Base-by-base conservation (phyloP, 2,113 vertebrate genomes). In the Procavia capensis region DNA sequence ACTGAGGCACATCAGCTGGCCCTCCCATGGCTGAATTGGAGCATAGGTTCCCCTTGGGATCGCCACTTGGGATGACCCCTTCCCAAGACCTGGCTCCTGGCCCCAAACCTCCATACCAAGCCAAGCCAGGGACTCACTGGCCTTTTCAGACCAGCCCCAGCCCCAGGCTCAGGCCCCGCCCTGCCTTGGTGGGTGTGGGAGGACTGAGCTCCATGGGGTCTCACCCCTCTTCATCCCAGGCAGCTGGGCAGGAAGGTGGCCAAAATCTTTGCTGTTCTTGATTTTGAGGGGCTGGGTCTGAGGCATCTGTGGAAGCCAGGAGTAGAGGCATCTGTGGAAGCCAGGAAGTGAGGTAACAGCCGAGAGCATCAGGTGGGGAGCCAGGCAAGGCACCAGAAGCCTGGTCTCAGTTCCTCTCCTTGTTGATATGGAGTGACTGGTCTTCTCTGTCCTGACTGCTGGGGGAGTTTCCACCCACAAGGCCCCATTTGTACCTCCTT, bases 231-330 rank as follows among this genome's bases (percentile, higher is more conserved):
- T 34, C 9, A 78, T 90, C 34, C 41, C 20, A 72, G 61, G 27
- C 63, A 72, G 74, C n/a, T 94, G 72, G 81, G 81, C 39, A 90
- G 79, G 61, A 85, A 72, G 41, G 50, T 63, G 41, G 74, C 85
- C 17, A 70, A 61, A 80, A 27, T 72, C 63, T 41, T 14, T 2
- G 63, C 39, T 4, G 14, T 94, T 36, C 47, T 78, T 70, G 70
- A 90, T 47, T 59, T 90, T 0, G 74, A 90, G 14, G 93, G 88
- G 29, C 81, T 94, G 63, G 22, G 88, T 63, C 74, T 90, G 81
- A 61, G 7, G 22, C 82, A 94, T 29, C 81, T 94, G 34, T 91
- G 93, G 93, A 90, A 94, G 63, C 81, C 88, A 7, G 81, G 88
- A 72, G 10, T 91, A 50, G 82, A 94, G 50, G 14, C n/a, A n/a